These are phyloP conservation scores for Notolabrus celidotus DNA, from an alignment of 2,797 vertebrate genomes.

Conservation along the genomic window DNA sequence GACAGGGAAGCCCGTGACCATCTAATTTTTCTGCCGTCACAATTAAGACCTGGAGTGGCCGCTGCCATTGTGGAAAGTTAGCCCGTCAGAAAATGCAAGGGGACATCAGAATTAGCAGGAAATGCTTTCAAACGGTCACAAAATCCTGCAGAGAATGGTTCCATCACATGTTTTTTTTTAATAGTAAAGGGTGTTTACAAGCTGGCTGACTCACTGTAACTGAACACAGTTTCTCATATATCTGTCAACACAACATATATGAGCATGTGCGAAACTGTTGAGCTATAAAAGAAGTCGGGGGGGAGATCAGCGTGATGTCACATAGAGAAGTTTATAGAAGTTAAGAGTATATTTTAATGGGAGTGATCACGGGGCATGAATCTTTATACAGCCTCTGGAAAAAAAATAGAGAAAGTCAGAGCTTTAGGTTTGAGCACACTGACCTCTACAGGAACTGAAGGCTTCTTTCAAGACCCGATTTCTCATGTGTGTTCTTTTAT, in stretches of 20 bases:
- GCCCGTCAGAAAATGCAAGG: constrained; percentile 53
- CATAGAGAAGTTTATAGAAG: constrained; percentile 12
- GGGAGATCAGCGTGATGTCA: constrained; percentile 52
- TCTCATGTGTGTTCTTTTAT: too few species aligned
- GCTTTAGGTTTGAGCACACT: constrained; percentile 52
- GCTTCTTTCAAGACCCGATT: too few species aligned
- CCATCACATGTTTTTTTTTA: constrained; percentile 48
- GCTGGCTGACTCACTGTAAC: constrained; percentile 33
- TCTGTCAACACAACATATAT: constrained; percentile 63
- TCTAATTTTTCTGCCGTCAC: constrained; percentile 47
- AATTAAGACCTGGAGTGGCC: constrained; percentile 60
- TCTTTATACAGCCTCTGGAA: constrained; percentile 6
- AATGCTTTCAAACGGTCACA: constrained; percentile 4
- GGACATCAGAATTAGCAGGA: constrained; percentile 50
- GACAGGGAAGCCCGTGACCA: constrained; percentile 47
- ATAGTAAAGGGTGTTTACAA: constrained; percentile 59
- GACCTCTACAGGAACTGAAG: constrained; percentile 64
- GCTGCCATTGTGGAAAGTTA: constrained; percentile 53
- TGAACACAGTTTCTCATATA: constrained; percentile 50
- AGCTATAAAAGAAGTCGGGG: constrained; percentile 46
- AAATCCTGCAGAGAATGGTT: constrained; percentile 1
- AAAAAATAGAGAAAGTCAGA: not conserved
- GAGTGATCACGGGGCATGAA: constrained; percentile 25
- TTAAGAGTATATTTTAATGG: constrained; percentile 37
- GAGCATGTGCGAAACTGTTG: constrained; percentile 28